These are phyloP conservation scores for Rhombomys opimus DNA, from an alignment of 2,113 vertebrate species.

Conservation along the genomic window DNA sequence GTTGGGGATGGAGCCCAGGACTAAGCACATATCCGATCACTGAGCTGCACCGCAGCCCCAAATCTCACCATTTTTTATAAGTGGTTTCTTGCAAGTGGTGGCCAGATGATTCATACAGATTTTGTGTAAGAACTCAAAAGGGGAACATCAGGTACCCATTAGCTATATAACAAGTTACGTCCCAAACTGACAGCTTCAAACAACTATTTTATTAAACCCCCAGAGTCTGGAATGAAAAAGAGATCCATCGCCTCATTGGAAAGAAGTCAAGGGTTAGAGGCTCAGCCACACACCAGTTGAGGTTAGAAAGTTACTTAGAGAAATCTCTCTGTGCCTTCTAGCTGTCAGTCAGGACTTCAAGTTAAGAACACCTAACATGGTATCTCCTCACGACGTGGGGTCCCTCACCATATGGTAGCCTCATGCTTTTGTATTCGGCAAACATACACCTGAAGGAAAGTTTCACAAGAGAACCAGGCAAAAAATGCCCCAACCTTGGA, in stretches of 20 bases:
- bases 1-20: background rate
- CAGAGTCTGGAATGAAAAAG: background rate
- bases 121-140: slow-evolving; percentile 26
- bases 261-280: background rate
- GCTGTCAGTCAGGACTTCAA: background rate
- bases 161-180: background rate
- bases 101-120: background rate
- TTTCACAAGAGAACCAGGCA: slow-evolving; percentile 2
- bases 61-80: background rate
- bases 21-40: background rate
- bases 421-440: background rate
- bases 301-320: background rate
- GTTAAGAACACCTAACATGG: background rate
- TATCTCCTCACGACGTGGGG: background rate
- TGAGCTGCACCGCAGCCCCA: background rate
- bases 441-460: background rate
- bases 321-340: background rate
- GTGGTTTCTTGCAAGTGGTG: background rate
- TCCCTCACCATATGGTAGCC: background rate
- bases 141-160: background rate
- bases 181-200: background rate
- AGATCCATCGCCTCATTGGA: background rate
- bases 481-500: background rate
- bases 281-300: background rate
- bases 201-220: background rate